phyloP scores from a whole-genome alignment of 2,113 vertebrate species.

The Gorsachius goisagi region DNA sequence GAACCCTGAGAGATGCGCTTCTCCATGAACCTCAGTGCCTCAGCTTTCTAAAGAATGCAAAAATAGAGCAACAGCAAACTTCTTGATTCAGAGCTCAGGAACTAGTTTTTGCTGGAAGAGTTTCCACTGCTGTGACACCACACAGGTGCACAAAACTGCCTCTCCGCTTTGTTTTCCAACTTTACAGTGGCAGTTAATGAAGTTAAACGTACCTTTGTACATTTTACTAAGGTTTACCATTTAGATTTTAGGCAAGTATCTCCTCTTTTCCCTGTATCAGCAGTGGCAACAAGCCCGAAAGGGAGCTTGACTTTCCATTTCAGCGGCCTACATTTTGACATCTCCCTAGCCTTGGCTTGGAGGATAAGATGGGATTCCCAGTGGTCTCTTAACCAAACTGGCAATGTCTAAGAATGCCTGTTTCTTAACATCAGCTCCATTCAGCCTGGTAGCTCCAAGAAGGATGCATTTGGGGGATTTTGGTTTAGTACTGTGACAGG shows the following conservation, averaged over 20 bases:
- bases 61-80: neutral
- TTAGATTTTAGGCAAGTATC: neutral
- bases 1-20: neutral
- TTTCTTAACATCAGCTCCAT: neutral
- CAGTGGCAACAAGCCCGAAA: neutral
- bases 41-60: neutral
- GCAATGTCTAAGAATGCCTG: neutral
- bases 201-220: neutral
- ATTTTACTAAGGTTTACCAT: neutral
- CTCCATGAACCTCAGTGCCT: neutral
- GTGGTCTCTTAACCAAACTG: neutral
- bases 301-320: neutral
- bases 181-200: neutral
- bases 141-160: neutral
- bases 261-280: neutral
- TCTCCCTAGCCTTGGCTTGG: neutral
- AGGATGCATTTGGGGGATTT: neutral
- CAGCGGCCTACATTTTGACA: neutral
- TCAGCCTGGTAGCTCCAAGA: neutral
- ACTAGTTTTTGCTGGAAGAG: neutral
- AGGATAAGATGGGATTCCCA: neutral
- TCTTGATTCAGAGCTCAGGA: neutral
- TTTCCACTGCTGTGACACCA: neutral
- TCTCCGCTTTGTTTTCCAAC: neutral
- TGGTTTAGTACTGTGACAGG: neutral